A percentile compares a stretch with the other conserved stretches of the same genome.
These are phyloP conservation scores for Dione vanillae DNA, from an alignment of 2,888 invertebrate species.

Conservation along the genomic window DNA sequence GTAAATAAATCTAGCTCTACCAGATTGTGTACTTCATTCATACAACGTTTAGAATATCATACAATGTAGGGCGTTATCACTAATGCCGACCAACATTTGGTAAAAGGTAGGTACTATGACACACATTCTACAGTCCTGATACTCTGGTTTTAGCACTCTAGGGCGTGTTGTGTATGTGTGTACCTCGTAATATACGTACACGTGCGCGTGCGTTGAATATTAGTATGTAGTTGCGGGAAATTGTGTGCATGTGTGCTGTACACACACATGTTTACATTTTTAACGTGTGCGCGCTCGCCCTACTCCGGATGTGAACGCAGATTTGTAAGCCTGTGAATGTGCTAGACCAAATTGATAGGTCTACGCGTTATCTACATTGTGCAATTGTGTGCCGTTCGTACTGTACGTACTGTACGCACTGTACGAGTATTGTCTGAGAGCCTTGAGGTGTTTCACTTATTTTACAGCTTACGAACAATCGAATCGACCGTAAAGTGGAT, in stretches of 20 bases:
- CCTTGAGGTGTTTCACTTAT: slow-evolving; percentile 72
- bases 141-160: slow-evolving; percentile 57
- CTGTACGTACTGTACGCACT: slow-evolving; percentile 48
- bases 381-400: slow-evolving; percentile 52
- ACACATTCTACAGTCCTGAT: slow-evolving; percentile 17
- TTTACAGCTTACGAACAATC: slow-evolving; percentile 66
- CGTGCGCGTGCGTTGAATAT: slow-evolving; percentile 54
- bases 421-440: slow-evolving; percentile 59
- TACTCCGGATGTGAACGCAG: slow-evolving; percentile 81
- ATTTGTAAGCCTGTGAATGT: slow-evolving; percentile 76
- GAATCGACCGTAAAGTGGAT: slow-evolving; percentile 75
- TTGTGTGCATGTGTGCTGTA: slow-evolving; percentile 59
- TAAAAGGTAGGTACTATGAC: slow-evolving; percentile 28
- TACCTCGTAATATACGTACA: slow-evolving; percentile 44
- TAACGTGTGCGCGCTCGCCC: slow-evolving; percentile 57
- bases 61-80: slow-evolving; percentile 8
- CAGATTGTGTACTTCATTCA: not conserved
- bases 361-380: slow-evolving; percentile 70
- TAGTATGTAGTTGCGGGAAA: slow-evolving; percentile 64
- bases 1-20: not conserved
- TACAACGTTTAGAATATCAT: not conserved
- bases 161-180: slow-evolving; percentile 53
- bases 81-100: slow-evolving; percentile 18
- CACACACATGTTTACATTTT: slow-evolving; percentile 54
- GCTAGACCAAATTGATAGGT: slow-evolving; percentile 78